Evolutionary conservation across 2,113 vertebrate species (phyloP), one percentile per base, ranked within the genome.

Genomic region (Phocoena sinus): DNA sequence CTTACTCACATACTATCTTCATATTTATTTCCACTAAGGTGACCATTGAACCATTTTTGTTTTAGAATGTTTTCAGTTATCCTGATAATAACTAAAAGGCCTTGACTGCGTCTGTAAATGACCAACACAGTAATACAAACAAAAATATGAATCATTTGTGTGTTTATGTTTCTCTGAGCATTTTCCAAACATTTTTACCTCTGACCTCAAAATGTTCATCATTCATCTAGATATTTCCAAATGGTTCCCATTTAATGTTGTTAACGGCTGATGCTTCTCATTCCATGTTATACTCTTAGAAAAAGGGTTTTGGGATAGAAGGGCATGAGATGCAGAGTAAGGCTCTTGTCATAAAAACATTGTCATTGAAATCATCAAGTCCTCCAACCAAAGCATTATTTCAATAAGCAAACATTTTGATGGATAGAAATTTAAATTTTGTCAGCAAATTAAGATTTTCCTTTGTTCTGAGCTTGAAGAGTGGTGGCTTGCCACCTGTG

Each of bases 401-500:
- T 93, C n/a, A 47, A 15, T 28, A 79, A 88, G n/a, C 20, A 84
- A 44, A 93, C 14, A 12, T 77, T 96, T 67, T 67, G 44, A 68
- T 81, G 62, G 36, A 33, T 67, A 81, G 83, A 82, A 95, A 58
- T 91, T 94, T 85, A 68, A 93, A 89, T 76, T 70, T 89, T 92
- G 58, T 62, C 60, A 77, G 41, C n/a, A 90, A 94, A 68, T 70
- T 38, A 82, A 95, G 74, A 68, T 70, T 83, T 74, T 74, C 21
- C 65, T 96, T 92, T 94, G 76, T 81, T 44, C 79, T 95, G 76
- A 94, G 79, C 87, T 89, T 73, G 12, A 53, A 94, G 44, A 89
- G 14, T 44, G 20, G 36, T n/a, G 33, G 21, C 44, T 89, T 86
- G 41, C 73, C 63, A 76, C 41, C 17, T 4, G 0, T 13, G 23